Percentiles rank a stretch among this genome's conserved stretches.
Evolutionary conservation across 2,888 invertebrate species (phyloP).

Genomic region (Amaurobius ferox): DNA sequence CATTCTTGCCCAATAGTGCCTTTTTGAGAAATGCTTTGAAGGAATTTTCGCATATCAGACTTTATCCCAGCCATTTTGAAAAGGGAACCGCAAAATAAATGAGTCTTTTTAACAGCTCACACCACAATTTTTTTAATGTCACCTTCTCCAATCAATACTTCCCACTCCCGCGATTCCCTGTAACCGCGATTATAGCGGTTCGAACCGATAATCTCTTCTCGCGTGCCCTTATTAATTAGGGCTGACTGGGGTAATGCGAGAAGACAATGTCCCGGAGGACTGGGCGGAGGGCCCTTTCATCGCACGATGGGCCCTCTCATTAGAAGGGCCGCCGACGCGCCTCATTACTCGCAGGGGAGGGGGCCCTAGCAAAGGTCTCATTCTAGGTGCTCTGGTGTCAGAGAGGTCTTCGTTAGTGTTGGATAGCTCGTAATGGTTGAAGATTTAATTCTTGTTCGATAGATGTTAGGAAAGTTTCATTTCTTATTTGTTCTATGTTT

Average conservation of each 20-base stretch:
- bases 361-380: conserved; percentile 17
- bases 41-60: too few species aligned
- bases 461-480: too few species aligned
- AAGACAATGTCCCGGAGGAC: conserved; percentile 64
- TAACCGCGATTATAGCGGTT: conserved; percentile 28
- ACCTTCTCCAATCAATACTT: conserved; percentile 39
- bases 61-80: too few species aligned
- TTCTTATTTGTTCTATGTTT: too few species aligned
- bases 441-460: neutral
- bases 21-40: too few species aligned
- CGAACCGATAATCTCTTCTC: conserved; percentile 67
- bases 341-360: conserved; percentile 55
- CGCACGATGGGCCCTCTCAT: conserved; percentile 54
- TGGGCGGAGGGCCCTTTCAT: conserved; percentile 66
- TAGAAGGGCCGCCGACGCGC: conserved; percentile 61
- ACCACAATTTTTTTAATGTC: neutral
- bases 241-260: conserved; percentile 56
- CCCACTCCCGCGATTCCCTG: conserved; percentile 27
- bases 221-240: conserved; percentile 70
- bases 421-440: neutral
- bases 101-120: neutral
- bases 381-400: conserved; percentile 26
- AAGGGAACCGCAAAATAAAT: neutral
- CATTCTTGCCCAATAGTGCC: too few species aligned
- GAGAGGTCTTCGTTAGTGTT: conserved; percentile 32